Percentiles rank a stretch among this genome's conserved stretches.
Evolutionary conservation across 2,113 vertebrate species (phyloP).

Genomic region (Hylia prasina): DNA sequence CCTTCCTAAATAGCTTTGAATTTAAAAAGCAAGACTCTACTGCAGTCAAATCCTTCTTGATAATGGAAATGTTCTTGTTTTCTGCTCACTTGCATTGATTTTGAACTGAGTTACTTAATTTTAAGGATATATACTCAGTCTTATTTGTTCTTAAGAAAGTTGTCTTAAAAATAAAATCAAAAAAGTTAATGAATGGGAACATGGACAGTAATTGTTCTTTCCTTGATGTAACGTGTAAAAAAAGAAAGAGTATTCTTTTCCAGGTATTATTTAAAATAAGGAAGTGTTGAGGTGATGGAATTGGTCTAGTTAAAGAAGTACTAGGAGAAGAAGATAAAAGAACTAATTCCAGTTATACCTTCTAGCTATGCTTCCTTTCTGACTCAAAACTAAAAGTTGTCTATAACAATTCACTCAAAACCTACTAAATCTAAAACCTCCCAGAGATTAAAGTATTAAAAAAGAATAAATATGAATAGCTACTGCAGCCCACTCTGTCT

Average conservation of each 20-base stretch:
- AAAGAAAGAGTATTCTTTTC: neutral
- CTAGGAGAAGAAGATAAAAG: neutral
- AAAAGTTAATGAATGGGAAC: neutral
- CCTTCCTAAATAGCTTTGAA: neutral
- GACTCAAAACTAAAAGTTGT: neutral
- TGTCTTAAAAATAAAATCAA: neutral
- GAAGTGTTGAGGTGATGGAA: neutral
- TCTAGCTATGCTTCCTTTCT: neutral
- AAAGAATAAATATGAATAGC: neutral
- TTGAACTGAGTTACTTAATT: neutral
- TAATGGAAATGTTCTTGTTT: neutral
- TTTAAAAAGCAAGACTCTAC: neutral
- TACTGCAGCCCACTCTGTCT: neutral
- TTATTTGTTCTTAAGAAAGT: neutral
- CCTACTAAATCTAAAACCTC: neutral
- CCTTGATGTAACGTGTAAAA: neutral
- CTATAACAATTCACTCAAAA: neutral
- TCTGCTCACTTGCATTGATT: neutral
- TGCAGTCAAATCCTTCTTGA: neutral
- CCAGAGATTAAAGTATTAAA: neutral
- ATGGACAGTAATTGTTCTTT: neutral
- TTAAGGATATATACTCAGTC: neutral
- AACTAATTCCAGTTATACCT: neutral
- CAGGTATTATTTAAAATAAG: neutral
- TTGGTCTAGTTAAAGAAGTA: neutral